Percentiles rank a stretch among this genome's conserved stretches.
Conservation (phyloP, 2,888 invertebrate species). For the Catocala nupta region DNA sequence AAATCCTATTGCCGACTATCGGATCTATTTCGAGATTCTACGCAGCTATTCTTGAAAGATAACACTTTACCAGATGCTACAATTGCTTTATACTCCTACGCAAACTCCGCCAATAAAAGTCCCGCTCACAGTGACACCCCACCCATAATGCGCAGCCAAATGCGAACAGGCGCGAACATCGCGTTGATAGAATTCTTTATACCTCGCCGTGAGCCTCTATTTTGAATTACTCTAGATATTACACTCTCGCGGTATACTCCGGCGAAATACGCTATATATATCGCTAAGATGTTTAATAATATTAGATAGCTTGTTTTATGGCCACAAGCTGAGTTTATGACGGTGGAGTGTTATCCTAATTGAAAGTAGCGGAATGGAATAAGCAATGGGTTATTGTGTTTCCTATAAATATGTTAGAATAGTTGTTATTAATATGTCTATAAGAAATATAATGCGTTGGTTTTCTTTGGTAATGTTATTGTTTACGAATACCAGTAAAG, state of each 20-base stretch:
- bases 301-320: slow-evolving; percentile 42
- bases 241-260: slow-evolving; percentile 37
- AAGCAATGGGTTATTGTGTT: slow-evolving; percentile 12
- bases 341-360: slow-evolving; percentile 35
- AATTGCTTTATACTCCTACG: background rate
- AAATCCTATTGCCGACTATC: no score
- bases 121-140: slow-evolving; percentile 48
- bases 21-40: no score
- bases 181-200: slow-evolving; percentile 82
- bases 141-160: slow-evolving; percentile 56
- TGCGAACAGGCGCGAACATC: slow-evolving; percentile 71
- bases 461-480: no score
- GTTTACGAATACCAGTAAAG: no score
- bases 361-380: slow-evolving; percentile 31
- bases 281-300: slow-evolving; percentile 46
- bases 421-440: no score
- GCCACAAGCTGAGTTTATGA: slow-evolving; percentile 36
- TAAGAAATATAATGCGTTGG: no score
- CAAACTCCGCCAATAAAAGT: background rate
- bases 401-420: background rate
- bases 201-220: slow-evolving; percentile 55
- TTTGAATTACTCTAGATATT: slow-evolving; percentile 64
- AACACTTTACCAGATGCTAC: no score
- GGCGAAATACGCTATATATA: slow-evolving; percentile 36
- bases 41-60: no score